Conservation (phyloP, 1,140 invertebrate species). For the Melitaea cinxia region DNA sequence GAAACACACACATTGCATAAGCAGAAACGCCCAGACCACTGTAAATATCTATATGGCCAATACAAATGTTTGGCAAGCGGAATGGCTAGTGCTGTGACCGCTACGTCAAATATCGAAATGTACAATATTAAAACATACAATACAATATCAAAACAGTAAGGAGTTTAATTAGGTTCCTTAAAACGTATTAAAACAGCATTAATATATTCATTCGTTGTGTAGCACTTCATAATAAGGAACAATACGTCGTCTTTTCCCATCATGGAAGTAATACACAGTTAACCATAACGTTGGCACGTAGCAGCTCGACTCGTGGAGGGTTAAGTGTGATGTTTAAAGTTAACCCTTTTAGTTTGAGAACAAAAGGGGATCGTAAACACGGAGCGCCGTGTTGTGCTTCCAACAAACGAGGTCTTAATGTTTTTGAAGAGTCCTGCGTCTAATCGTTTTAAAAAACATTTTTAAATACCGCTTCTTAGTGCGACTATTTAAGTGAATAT, state of each 20-base stretch:
- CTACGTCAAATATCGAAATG: too few relatives aligned
- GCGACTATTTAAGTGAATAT: neutral
- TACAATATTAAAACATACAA: too few relatives aligned
- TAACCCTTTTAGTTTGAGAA: conserved; percentile 66
- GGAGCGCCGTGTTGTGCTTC: conserved; percentile 33
- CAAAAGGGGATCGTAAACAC: conserved; percentile 52
- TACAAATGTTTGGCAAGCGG: too few relatives aligned
- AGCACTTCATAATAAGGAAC: conserved; percentile 21
- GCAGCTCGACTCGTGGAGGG: conserved; percentile 30
- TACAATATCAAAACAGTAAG: too few relatives aligned
- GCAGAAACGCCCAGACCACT: too few relatives aligned
- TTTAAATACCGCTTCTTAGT: conserved; percentile 9
- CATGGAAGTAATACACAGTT: conserved; percentile 33
- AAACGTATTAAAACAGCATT: neutral
- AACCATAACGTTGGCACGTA: conserved; percentile 19
- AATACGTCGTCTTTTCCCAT: conserved; percentile 32
- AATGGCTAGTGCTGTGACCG: too few relatives aligned
- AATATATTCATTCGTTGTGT: neutral
- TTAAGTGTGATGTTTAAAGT: conserved; percentile 63
- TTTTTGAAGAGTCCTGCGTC: conserved; percentile 18
- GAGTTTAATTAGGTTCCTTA: too few relatives aligned
- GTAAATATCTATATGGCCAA: too few relatives aligned
- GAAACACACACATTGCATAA: too few relatives aligned
- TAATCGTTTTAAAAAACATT: conserved; percentile 27
- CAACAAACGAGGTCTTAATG: conserved; percentile 20